phyloP scores from a whole-genome alignment of 2,113 vertebrate genomes.

The Malaclemys terrapin region DNA sequence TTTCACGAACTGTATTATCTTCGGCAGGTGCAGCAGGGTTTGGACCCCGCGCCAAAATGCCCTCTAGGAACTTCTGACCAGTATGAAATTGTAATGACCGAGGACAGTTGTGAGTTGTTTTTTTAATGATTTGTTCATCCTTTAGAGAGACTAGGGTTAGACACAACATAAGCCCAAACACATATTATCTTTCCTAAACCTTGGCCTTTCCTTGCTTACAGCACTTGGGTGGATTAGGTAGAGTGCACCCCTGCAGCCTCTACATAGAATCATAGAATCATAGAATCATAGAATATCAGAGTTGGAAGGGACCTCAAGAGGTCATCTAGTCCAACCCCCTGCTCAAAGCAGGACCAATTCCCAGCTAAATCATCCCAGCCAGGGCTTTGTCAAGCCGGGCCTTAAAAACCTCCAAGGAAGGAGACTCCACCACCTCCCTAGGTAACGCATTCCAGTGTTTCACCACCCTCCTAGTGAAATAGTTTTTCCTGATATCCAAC shows the following conservation, averaged over 20 bases:
- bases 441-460: too few species aligned
- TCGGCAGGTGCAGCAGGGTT: not conserved
- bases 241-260: not conserved
- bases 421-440: too few species aligned
- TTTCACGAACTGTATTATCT: not conserved
- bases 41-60: not conserved
- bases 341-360: too few species aligned
- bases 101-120: rapidly evolving
- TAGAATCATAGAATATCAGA: too few species aligned
- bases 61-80: not conserved
- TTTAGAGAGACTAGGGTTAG: not conserved
- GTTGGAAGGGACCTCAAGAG: too few species aligned
- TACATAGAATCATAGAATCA: too few species aligned
- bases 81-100: not conserved
- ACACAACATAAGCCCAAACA: not conserved
- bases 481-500: too few species aligned
- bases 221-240: not conserved
- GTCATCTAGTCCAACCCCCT: too few species aligned
- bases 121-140: not conserved
- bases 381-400: too few species aligned
- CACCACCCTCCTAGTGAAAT: too few species aligned
- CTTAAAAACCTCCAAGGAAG: too few species aligned
- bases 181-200: not conserved
- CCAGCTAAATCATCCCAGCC: too few species aligned
- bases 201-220: not conserved